Evolutionary conservation across 2,888 invertebrate species (phyloP).

Genomic region (Lithodes maja): DNA sequence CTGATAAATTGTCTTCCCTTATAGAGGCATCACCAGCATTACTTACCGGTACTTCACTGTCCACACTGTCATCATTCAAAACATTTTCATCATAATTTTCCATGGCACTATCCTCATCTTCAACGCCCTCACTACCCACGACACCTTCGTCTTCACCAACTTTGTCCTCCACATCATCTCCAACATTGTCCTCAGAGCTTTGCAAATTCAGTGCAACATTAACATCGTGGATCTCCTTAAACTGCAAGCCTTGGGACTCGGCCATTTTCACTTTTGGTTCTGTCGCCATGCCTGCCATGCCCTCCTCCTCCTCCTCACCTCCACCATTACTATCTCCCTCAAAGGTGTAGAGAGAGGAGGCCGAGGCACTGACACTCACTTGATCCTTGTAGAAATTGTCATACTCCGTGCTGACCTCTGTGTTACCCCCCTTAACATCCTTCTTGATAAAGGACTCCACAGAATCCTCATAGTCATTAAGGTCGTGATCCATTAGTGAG

Average conservation of each 20-base stretch:
- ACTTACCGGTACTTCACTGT: no score
- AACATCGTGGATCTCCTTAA: not conserved
- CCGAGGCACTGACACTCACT: not conserved
- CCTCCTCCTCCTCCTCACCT: not conserved
- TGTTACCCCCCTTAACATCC: not conserved
- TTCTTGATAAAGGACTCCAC: not conserved
- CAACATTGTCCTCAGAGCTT: not conserved
- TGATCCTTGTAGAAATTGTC: not conserved
- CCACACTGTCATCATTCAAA: no score
- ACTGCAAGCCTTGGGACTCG: not conserved
- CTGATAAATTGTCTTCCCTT: not conserved
- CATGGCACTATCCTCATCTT: not conserved
- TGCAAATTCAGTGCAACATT: not conserved
- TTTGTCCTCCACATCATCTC: not conserved
- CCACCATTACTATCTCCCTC: not conserved
- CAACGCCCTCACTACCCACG: not conserved
- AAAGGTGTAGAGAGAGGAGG: not conserved
- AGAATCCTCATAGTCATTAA: not conserved
- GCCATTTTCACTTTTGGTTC: not conserved
- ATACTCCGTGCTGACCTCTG: not conserved
- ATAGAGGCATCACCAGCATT: not conserved
- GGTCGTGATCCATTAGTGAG: not conserved
- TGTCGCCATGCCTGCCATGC: not conserved
- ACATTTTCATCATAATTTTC: not conserved
- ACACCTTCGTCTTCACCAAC: slow-evolving; percentile 1